Evolutionary conservation across 2,888 invertebrate genomes (phyloP).

Genomic region (Gisinianus flammeolus): DNA sequence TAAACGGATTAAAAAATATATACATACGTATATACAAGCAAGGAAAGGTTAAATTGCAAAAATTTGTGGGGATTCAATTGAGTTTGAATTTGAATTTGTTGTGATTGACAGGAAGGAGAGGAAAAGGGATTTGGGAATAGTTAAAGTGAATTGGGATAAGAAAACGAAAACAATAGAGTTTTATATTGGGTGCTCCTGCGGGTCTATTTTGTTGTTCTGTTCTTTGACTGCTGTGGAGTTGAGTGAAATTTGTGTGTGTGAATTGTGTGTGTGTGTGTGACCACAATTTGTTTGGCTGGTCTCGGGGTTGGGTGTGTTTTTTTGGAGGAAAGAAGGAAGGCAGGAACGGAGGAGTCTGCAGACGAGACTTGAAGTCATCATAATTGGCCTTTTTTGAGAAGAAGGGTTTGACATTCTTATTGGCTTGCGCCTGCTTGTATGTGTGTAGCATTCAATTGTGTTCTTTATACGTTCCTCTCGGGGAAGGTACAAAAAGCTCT

Average conservation of each 20-base stretch:
- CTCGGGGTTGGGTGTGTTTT: conserved; percentile 27
- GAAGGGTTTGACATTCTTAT: conserved; percentile 57
- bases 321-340: conserved; percentile 26
- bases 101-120: conserved; percentile 9
- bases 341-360: conserved; percentile 41
- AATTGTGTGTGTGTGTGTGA: conserved; percentile 21
- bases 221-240: neutral
- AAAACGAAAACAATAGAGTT: neutral
- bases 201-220: neutral
- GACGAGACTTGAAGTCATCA: conserved; percentile 53
- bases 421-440: conserved; percentile 56
- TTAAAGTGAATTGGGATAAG: neutral
- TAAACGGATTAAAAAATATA: neutral
- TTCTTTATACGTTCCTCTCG: conserved; percentile 39
- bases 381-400: conserved; percentile 57
- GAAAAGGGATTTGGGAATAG: conserved; percentile 2
- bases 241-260: neutral
- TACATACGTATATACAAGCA: no score
- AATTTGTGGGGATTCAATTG: no score
- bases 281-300: conserved; percentile 28
- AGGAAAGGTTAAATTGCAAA: no score
- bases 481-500: conserved; percentile 43
- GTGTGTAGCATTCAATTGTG: conserved; percentile 47
- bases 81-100: no score
- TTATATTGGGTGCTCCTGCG: neutral